Evolutionary conservation across 2,888 invertebrate genomes (phyloP).

Genomic region (Ceriagrion tenellum): DNA sequence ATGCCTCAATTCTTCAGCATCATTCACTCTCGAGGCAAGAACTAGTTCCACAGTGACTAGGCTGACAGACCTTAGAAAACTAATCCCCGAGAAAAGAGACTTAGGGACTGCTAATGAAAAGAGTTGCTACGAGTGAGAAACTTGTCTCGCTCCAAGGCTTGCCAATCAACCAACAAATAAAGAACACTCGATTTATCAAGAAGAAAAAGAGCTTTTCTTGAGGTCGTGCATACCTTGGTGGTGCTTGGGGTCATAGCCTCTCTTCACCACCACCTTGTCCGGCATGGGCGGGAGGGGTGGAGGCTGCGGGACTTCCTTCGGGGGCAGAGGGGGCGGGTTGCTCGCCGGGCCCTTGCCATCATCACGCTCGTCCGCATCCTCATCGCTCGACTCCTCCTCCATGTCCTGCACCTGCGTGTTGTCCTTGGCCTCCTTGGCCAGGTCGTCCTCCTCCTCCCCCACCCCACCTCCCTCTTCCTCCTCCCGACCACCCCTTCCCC

Average conservation of each 20-base stretch:
- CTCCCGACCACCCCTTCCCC: constrained; percentile 82
- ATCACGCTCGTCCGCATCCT: constrained; percentile 80
- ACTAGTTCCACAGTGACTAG: no score
- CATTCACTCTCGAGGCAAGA: no score
- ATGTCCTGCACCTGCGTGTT: constrained; percentile 87
- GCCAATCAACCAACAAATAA: no score
- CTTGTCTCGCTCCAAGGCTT: no score
- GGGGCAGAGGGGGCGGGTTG: constrained; percentile 76
- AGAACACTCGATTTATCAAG: no score
- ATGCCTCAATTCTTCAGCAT: no score
- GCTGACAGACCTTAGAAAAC: no score
- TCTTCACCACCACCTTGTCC: constrained; percentile 96
- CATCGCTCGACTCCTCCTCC: constrained; percentile 92
- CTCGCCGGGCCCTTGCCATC: constrained; percentile 70
- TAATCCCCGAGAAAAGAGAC: no score
- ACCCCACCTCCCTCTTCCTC: constrained; percentile 80
- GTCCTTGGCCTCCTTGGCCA: constrained; percentile 77
- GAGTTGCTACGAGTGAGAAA: no score
- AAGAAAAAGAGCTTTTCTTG: no score
- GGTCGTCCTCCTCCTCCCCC: constrained; percentile 71
- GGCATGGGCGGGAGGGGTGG: constrained; percentile 92
- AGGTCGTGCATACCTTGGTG: constrained; percentile 32
- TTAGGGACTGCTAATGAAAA: no score
- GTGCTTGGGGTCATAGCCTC: constrained; percentile 97
- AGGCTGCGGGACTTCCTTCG: constrained; percentile 80